Percentiles rank a stretch among this genome's conserved stretches.
phyloP scores from a whole-genome alignment of 2,888 invertebrate genomes.

The Myopa tessellatipennis region DNA sequence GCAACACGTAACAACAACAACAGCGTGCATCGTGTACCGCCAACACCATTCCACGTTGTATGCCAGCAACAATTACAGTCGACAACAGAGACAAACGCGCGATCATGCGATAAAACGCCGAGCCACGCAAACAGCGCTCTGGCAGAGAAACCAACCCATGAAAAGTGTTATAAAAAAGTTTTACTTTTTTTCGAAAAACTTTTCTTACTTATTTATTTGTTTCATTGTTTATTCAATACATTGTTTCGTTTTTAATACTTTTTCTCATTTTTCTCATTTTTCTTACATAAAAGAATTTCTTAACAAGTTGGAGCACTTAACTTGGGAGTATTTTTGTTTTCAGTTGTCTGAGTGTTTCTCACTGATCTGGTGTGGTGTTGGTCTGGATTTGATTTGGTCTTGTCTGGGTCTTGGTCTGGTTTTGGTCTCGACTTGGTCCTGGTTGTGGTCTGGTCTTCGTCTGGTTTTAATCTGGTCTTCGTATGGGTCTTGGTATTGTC shows the following conservation, averaged over 20 bases:
- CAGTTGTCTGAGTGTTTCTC: background rate
- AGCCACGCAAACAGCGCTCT: conserved; percentile 50
- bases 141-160: background rate
- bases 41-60: background rate
- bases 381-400: background rate
- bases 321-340: background rate
- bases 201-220: background rate
- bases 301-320: conserved; percentile 9
- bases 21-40: background rate
- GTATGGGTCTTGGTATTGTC: too few relatives aligned
- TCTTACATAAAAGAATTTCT: background rate
- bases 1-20: background rate
- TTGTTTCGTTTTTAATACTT: conserved; percentile 5
- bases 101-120: conserved; percentile 61
- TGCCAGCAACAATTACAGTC: background rate
- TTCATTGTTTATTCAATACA: background rate
- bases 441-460: too few relatives aligned
- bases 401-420: background rate
- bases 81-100: conserved; percentile 58
- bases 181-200: background rate
- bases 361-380: background rate
- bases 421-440: too few relatives aligned
- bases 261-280: background rate
- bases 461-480: too few relatives aligned
- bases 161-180: background rate